These are phyloP conservation scores for Hiodon tergisus DNA, from an alignment of 2,113 vertebrate genomes.

Conservation along the genomic window DNA sequence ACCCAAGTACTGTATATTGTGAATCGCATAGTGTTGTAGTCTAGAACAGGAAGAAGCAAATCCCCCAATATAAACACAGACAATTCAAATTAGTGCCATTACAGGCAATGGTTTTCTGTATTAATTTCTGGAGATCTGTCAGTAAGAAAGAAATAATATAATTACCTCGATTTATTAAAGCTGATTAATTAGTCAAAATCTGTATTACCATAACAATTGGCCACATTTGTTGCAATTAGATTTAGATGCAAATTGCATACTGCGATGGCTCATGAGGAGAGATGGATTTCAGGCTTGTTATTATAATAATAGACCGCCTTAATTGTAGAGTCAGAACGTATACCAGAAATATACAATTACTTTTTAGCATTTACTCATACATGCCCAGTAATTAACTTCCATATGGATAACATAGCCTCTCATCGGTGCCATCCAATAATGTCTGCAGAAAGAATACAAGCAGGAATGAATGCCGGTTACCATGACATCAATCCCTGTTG, in stretches of 20 bases:
- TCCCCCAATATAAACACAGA: too few species aligned
- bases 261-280: neutral
- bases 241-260: constrained; percentile 15
- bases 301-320: constrained; percentile 3
- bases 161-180: neutral
- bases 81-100: neutral
- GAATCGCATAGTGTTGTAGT: too few species aligned
- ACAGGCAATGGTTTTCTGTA: neutral
- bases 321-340: neutral
- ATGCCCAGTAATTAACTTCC: neutral
- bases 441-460: neutral
- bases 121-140: neutral
- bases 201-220: constrained; percentile 2
- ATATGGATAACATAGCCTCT: neutral
- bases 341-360: neutral
- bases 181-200: neutral
- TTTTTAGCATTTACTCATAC: neutral
- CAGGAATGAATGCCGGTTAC: neutral
- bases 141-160: neutral
- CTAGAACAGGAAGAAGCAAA: too few species aligned
- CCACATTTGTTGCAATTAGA: neutral
- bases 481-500: neutral
- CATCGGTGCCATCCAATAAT: neutral
- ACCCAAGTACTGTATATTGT: too few species aligned
- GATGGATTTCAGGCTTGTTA: neutral